phyloP scores from a whole-genome alignment of 1,140 invertebrate genomes.

The Pseudomyrmex cubaensis region DNA sequence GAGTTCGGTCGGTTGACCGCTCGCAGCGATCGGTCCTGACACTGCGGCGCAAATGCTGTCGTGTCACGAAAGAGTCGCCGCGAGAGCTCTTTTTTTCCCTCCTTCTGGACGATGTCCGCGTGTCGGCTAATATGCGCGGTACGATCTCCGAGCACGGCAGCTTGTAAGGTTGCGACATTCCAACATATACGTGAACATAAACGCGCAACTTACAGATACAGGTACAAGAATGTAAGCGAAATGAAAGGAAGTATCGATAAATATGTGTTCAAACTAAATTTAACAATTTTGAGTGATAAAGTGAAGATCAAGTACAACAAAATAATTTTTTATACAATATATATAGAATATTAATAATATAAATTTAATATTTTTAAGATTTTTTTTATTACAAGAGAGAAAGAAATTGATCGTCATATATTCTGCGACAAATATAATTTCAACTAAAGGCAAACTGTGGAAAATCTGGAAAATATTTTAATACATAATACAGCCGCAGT shows the following conservation, averaged over 20 bases:
- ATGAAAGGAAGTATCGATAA: not conserved
- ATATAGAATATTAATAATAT: no score
- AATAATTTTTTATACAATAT: not conserved
- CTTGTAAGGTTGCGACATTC: constrained; percentile 60
- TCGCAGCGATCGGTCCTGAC: constrained; percentile 59
- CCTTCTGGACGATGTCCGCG: constrained; percentile 17
- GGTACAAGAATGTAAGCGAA: not conserved
- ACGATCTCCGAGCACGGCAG: constrained; percentile 66
- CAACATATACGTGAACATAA: constrained; percentile 7
- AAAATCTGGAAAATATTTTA: not conserved
- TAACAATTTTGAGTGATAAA: not conserved
- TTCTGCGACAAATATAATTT: not conserved
- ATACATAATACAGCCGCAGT: not conserved
- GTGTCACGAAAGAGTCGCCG: constrained; percentile 73
- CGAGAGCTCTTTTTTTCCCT: constrained; percentile 39
- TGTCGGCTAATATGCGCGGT: constrained; percentile 62
- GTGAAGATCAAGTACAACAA: not conserved
- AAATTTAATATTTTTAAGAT: no score
- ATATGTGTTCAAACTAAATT: not conserved
- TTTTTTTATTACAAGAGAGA: no score
- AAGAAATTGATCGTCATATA: not conserved
- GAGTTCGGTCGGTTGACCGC: constrained; percentile 60
- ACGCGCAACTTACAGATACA: not conserved
- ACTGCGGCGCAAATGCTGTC: constrained; percentile 75
- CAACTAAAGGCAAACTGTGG: not conserved